phyloP scores from a whole-genome alignment of 2,888 invertebrate species.

The Ptycholaimellus sp. region DNA sequence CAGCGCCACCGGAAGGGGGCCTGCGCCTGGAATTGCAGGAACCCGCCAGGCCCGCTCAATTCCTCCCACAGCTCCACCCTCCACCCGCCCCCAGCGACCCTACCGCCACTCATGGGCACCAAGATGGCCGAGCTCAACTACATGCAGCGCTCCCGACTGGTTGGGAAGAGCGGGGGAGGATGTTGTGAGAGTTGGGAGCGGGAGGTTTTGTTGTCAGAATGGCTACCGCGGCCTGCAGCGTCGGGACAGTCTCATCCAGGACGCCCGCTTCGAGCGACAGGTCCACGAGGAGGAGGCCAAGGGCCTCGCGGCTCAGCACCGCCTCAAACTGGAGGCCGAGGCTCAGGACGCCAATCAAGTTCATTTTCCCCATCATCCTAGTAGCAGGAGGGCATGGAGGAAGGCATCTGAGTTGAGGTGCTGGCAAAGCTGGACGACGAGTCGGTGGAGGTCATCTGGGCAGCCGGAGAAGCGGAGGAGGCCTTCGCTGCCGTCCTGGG shows the following conservation, averaged over 20 bases:
- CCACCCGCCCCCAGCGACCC: too few relatives aligned
- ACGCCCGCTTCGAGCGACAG: slow-evolving; percentile 62
- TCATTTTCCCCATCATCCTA: too few relatives aligned
- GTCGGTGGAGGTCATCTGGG: slow-evolving; percentile 17
- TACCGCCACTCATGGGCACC: neutral
- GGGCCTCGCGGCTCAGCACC: neutral
- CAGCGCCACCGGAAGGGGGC: too few relatives aligned
- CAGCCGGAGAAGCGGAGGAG: slow-evolving; percentile 7
- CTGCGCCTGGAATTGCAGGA: too few relatives aligned
- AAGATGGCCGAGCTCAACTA: slow-evolving; percentile 3
- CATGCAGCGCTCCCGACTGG: slow-evolving; percentile 2
- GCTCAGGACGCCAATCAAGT: neutral
- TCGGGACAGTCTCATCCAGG: slow-evolving; percentile 79
- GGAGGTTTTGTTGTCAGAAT: slow-evolving; percentile 43
- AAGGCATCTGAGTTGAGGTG: slow-evolving; percentile 8
- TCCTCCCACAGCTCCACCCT: too few relatives aligned
- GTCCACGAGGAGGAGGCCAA: neutral
- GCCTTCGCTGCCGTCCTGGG: too few relatives aligned
- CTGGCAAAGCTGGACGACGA: slow-evolving; percentile 20
- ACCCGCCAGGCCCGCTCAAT: too few relatives aligned
- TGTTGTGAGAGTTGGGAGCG: neutral
- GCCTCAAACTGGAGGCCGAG: neutral
- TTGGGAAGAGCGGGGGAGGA: neutral
- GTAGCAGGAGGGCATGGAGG: too few relatives aligned
- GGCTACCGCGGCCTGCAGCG: slow-evolving; percentile 62